Evolutionary conservation across 2,888 invertebrate species (phyloP).

Genomic region (Athalia cordata): DNA sequence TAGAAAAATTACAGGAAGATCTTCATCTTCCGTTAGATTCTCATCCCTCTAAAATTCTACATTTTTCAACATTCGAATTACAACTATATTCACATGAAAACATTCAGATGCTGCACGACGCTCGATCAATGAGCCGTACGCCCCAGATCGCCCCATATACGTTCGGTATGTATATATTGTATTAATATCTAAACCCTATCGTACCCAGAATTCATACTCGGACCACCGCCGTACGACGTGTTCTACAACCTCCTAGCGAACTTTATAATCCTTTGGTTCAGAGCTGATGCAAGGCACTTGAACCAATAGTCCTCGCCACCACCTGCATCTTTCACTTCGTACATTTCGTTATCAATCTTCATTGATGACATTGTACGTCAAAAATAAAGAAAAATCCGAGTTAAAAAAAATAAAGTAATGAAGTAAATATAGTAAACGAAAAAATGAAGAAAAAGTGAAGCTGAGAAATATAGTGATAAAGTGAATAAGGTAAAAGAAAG

Average conservation of each 20-base stretch:
- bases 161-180: neutral
- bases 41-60: neutral
- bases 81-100: neutral
- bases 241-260: neutral
- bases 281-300: neutral
- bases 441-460: too few relatives aligned
- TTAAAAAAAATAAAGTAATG: neutral
- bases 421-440: too few relatives aligned
- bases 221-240: neutral
- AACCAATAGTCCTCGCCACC: slow-evolving; percentile 7
- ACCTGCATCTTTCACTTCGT: slow-evolving; percentile 5
- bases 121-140: neutral
- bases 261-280: neutral
- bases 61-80: neutral
- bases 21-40: neutral
- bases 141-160: slow-evolving; percentile 1
- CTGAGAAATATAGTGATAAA: too few relatives aligned
- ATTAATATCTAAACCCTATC: neutral
- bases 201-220: neutral
- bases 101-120: neutral
- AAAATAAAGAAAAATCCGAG: neutral
- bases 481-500: too few relatives aligned
- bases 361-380: neutral
- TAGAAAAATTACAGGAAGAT: neutral
- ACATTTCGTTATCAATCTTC: neutral